Evolutionary conservation across 2,888 invertebrate species (phyloP), one percentile per base, ranked within the genome.

Genomic region (Chaetoderma sp.): DNA sequence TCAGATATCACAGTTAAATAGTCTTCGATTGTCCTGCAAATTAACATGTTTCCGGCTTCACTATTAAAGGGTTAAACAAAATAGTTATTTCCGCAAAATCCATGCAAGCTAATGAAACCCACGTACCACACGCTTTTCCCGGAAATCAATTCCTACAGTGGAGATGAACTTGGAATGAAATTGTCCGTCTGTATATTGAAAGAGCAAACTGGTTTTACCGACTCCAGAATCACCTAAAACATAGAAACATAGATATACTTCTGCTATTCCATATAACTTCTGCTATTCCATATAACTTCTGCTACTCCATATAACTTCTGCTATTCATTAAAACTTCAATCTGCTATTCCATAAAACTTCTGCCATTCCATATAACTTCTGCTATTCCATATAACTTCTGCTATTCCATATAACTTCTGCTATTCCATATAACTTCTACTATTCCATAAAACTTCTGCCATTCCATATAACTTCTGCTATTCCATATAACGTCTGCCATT

Each of bases 121-220:
- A 65, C 74, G 68, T 67, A 84, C 96, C 89, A 98, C 90, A 86
- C 94, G 90, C 88, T 98, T 98, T 88, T 98, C 97, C 84, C 96
- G 91, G 86, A 98, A 98, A 88, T 98, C 98, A 80, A 98, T 97
- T 63, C 98, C 98, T 65, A 98, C 97, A 16, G 98, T 98, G 3
- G 97, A 96, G 77, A 96, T 94, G 86, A 97, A 98, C 85, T 94
- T 92, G 4, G 94, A 92, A 83, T 94, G 93, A 87, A 97, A 98
- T 27, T 91, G 90, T 60, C 94, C 95, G 88, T 97, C 96, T 2
- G 96, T 96, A 85, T 97, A 98, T 83, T 96, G 96, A 86, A 94
- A 95, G 21, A 98, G 89, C 81, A 98, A 94, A 83, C 96, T 96
- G 0, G 98, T 98, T 89, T 98, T 98, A 16, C 98, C 98, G 59